Conservation (phyloP, 2,113 vertebrate genomes). For the Crotophaga sulcirostris region DNA sequence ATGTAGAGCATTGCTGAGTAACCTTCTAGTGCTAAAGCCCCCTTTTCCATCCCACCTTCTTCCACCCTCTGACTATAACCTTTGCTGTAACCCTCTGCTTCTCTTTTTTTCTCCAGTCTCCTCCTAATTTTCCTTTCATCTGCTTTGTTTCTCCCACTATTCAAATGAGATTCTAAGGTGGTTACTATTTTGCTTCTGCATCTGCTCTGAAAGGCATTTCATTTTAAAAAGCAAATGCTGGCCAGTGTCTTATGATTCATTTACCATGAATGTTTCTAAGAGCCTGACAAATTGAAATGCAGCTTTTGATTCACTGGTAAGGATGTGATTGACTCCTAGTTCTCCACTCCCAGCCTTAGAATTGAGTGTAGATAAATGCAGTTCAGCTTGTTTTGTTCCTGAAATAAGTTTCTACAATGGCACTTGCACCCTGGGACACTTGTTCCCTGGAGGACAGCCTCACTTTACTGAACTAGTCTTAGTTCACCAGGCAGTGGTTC, state of each 20-base stretch:
- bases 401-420: constrained; percentile 44
- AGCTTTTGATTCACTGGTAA: not conserved
- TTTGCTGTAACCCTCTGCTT: not conserved
- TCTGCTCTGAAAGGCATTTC: not conserved
- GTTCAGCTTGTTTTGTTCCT: constrained; percentile 60
- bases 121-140: not conserved
- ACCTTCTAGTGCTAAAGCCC: not conserved
- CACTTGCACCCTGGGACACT: constrained; percentile 36
- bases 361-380: constrained; percentile 45
- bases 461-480: constrained; percentile 39
- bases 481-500: not conserved
- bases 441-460: constrained; percentile 44
- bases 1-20: not conserved
- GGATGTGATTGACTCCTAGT: constrained; percentile 1
- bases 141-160: not conserved
- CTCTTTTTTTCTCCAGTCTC: not conserved
- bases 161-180: not conserved
- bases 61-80: not conserved
- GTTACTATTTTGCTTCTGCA: not conserved
- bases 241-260: not conserved
- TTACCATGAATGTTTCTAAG: not conserved
- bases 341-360: not conserved
- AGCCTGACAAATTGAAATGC: not conserved
- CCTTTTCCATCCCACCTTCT: not conserved
- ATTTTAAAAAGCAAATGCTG: not conserved